Percentiles rank a stretch among this genome's conserved stretches.
phyloP scores from a whole-genome alignment of 1,140 invertebrate species.

The Thaumetopoea pityocampa region DNA sequence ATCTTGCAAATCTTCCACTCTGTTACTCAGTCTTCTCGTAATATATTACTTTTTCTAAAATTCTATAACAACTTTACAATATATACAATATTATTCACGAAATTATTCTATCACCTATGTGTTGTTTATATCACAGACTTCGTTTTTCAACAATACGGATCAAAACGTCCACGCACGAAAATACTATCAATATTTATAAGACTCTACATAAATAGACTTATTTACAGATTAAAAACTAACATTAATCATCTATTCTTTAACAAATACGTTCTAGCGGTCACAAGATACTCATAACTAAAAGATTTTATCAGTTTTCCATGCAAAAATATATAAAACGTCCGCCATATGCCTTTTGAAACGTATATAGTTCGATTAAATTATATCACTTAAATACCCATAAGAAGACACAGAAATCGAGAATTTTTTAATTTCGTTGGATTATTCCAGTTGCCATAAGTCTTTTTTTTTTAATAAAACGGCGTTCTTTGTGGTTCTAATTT shows the following conservation, averaged over 20 bases:
- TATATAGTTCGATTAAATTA: conserved; percentile 48
- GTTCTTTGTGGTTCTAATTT: conserved; percentile 24
- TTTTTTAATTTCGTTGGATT: conserved; percentile 37
- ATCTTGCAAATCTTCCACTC: conserved; percentile 59
- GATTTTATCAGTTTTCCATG: conserved; percentile 75
- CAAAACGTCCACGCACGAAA: conserved; percentile 75
- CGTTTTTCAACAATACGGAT: conserved; percentile 76
- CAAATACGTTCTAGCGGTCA: conserved; percentile 73
- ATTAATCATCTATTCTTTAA: conserved; percentile 71
- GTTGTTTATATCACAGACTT: conserved; percentile 77
- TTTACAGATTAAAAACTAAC: conserved; percentile 75
- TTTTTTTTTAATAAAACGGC: conserved; percentile 39
- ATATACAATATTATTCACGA: conserved; percentile 71
- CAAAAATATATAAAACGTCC: conserved; percentile 77
- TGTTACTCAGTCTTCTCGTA: conserved; percentile 72
- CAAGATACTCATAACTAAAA: conserved; percentile 76
- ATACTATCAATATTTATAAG: conserved; percentile 73
- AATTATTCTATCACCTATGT: conserved; percentile 72
- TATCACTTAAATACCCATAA: conserved; percentile 8
- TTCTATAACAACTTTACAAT: conserved; percentile 72
- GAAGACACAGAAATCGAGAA: conserved; percentile 7
- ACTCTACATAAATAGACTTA: conserved; percentile 71
- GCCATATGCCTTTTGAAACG: conserved; percentile 76
- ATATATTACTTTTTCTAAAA: conserved; percentile 70
- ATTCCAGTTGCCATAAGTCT: conserved; percentile 64